Evolutionary conservation across 2,888 invertebrate genomes (phyloP).

Genomic region (Caenorhabditis drosophilae): DNA sequence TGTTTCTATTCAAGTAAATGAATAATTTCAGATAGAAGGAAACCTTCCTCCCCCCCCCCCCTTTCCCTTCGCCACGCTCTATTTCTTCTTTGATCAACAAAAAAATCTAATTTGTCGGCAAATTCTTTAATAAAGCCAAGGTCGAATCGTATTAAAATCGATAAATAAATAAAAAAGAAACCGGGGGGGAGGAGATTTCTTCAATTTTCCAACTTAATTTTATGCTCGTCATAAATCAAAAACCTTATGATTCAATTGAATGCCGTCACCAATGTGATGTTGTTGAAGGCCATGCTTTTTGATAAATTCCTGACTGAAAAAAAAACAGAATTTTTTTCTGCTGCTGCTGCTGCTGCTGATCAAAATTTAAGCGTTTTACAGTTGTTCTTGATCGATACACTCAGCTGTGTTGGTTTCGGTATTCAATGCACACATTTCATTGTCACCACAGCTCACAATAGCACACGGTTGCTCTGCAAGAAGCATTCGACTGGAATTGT

Average conservation of each 20-base stretch:
- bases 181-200: too few species aligned
- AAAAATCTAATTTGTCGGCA: too few species aligned
- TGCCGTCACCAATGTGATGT: not conserved
- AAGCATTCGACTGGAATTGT: too few species aligned
- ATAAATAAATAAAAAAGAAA: too few species aligned
- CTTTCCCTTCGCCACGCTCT: too few species aligned
- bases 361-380: slow-evolving; percentile 10
- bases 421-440: slow-evolving; percentile 47
- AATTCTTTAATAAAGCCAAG: too few species aligned
- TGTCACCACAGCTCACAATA: slow-evolving; percentile 28
- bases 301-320: slow-evolving; percentile 1
- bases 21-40: too few species aligned
- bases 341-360: not conserved
- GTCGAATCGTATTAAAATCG: too few species aligned
- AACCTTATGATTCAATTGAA: not conserved
- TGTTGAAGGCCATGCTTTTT: not conserved
- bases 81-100: too few species aligned
- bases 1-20: too few species aligned
- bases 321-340: not conserved
- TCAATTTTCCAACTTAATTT: too few species aligned
- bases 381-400: slow-evolving; percentile 37
- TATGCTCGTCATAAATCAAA: not conserved
- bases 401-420: slow-evolving; percentile 27
- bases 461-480: slow-evolving; percentile 42
- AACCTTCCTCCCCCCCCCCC: too few species aligned